Evolutionary conservation across 1,140 invertebrate species (phyloP), one percentile per base, ranked within the genome.

Genomic region (Dendrolimus punctatus): DNA sequence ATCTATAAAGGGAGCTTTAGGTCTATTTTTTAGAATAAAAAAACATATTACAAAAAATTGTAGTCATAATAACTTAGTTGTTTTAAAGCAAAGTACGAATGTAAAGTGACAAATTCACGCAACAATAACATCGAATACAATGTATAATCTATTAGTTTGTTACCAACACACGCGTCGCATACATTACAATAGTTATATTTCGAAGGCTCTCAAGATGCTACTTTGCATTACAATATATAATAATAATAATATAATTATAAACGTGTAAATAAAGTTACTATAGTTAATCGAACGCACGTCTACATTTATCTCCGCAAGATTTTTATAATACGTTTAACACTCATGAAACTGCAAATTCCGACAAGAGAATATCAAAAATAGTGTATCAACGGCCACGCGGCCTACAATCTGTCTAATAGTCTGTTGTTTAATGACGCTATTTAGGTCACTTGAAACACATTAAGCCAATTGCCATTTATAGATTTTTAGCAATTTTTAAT

Each of bases 311-410:
- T 65, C 58, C 64, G 61, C 70, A 68, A 72, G 62, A 71, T 66
- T 62, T 71, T 66, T 23, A 23, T 23, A 66, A 60, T 62, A 69
- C 62, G 60, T 74, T 23, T 71, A 76, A 77, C 71, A 77, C 68
- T 67, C 71, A 71, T 78, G 76, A 76, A 77, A 80, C 71, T 75
- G 73, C 80, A 81, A 83, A 82, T 85, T 84, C 82, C 82, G 80
- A 85, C 79, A 85, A 85, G 82, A 85, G 78, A 73, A 81, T 85
- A 85, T 85, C 82, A 85, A 85, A 85, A 85, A 85, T 85, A 85
- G 82, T 81, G 82, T 72, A 82, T 77, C 69, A 75, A 81, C 74
- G 71, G 73, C 66, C 71, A 64, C 73, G 3, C 23, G 68, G 61
- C 60, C 73, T 78, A 85, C 71, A 73, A 78, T 81, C 76, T 79